Evolutionary conservation across 2,113 vertebrate genomes (phyloP), one percentile per base, ranked within the genome.

Genomic region (Tachuris rubrigastra): DNA sequence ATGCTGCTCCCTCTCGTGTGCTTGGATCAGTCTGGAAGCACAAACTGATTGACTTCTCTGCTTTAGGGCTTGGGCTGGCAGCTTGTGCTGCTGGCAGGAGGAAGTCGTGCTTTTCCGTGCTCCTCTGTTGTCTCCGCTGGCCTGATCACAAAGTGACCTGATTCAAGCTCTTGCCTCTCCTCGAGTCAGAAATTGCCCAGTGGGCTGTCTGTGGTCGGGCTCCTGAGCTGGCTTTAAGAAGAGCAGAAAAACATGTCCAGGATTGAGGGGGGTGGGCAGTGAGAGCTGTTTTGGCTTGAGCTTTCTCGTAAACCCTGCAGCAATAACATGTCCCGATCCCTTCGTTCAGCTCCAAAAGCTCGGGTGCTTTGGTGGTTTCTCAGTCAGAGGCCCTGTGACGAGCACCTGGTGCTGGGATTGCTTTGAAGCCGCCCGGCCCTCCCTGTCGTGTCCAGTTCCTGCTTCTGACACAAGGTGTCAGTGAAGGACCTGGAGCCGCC

Each of bases 401-500:
- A 16, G 2, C 13, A 2, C 30, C 27, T 8, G 37, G 37, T 55
- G 39, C 50, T 63, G 47, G 50, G 2, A 5, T 31, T 0, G 0
- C 35, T 53, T 50, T 56, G 68, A 58, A 12, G 22, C 39, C 58
- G 37, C 46, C 22, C 28, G 76, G 27, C 3, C 3, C 10, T 68
- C 22, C 27, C 67, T 47, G 30, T 37, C 44, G 37, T 16, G 23
- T 56, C 76, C 73, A 81, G 6, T 97, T 95, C 94, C 83, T 87
- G 56, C 65, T 92, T 90, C 83, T 81, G 80, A 95, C 96, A 68
- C 94, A 63, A 95, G 96, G 65, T 95, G 96, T 97, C 96, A 96
- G 93, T 90, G 93, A 78, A 92, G 89, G 94, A 59, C 84, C 63
- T 85, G 60, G 60, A 95, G 91, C 89, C 8, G 31, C 50, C 75